Percentiles rank a stretch among this genome's conserved stretches.
Evolutionary conservation across 2,113 vertebrate species (phyloP).

Genomic region (Burhinus bistriatus): DNA sequence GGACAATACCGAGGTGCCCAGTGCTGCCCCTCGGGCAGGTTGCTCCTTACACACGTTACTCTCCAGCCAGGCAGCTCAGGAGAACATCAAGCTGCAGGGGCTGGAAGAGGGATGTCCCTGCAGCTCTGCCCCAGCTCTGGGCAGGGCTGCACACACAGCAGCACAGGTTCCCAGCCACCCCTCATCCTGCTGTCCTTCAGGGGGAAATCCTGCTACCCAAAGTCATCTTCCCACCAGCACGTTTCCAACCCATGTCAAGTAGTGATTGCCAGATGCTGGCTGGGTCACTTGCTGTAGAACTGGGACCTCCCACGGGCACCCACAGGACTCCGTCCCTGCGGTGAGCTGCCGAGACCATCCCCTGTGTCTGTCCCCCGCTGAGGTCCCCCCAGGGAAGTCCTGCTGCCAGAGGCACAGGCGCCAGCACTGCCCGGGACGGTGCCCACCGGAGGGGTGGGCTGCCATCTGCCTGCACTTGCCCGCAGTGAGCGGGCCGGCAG

Average conservation of each 20-base stretch:
- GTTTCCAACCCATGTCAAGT: not conserved
- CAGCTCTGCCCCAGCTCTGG: not conserved
- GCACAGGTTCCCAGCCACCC: not conserved
- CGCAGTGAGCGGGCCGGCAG: too few species aligned
- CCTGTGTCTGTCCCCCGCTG: not conserved
- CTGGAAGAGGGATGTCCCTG: not conserved
- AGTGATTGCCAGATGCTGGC: not conserved
- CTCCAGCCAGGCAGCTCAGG: not conserved
- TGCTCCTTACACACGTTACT: fast-evolving
- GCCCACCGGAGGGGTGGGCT: not conserved
- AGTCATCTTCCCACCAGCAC: not conserved
- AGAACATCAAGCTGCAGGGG: not conserved
- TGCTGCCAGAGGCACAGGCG: not conserved
- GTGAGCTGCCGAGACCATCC: not conserved
- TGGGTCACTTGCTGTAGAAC: not conserved
- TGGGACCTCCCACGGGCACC: not conserved
- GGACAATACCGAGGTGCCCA: fast-evolving
- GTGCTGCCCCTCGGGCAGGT: not conserved
- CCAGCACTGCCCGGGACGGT: not conserved
- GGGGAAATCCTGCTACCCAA: not conserved
- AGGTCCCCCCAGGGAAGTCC: not conserved
- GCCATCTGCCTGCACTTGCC: not conserved
- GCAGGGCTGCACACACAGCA: not conserved
- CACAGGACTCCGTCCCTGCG: fast-evolving
- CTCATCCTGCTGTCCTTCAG: not conserved